Percentiles rank a stretch among this genome's conserved stretches.
phyloP scores from a whole-genome alignment of 1,140 invertebrate species.

The Atta texana region DNA sequence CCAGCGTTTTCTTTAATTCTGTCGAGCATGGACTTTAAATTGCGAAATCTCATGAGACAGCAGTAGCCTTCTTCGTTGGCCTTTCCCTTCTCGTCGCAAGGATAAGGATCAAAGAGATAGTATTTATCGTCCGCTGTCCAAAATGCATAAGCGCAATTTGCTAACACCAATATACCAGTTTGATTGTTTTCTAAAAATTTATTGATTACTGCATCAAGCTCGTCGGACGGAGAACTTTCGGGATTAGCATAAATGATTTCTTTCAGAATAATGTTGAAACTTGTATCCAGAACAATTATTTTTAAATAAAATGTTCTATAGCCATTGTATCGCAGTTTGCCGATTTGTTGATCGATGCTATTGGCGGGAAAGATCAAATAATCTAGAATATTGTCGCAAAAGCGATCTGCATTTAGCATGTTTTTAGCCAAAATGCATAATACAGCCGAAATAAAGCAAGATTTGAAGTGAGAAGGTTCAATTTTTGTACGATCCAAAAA shows the following conservation, averaged over 20 bases:
- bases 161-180: slow-evolving; percentile 81
- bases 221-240: slow-evolving; percentile 68
- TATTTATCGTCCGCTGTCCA: slow-evolving; percentile 75
- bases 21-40: slow-evolving; percentile 70
- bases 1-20: slow-evolving; percentile 76
- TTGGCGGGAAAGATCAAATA: slow-evolving; percentile 74
- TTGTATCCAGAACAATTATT: slow-evolving; percentile 73
- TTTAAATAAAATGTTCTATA: slow-evolving; percentile 76
- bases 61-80: slow-evolving; percentile 67
- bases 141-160: slow-evolving; percentile 79
- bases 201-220: slow-evolving; percentile 62
- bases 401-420: slow-evolving; percentile 68
- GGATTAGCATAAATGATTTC: slow-evolving; percentile 77
- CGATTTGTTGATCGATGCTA: slow-evolving; percentile 75
- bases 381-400: slow-evolving; percentile 75
- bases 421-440: slow-evolving; percentile 81
- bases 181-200: slow-evolving; percentile 75
- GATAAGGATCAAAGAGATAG: slow-evolving; percentile 83
- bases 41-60: slow-evolving; percentile 78
- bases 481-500: slow-evolving; percentile 66
- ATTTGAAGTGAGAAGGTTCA: slow-evolving; percentile 76
- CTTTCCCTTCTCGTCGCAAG: slow-evolving; percentile 79
- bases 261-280: slow-evolving; percentile 80
- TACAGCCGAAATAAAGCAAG: slow-evolving; percentile 80
- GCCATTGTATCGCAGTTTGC: slow-evolving; percentile 77